Base-by-base conservation (phyloP, 2,888 invertebrate genomes). In the Hoplodrina blanda region DNA sequence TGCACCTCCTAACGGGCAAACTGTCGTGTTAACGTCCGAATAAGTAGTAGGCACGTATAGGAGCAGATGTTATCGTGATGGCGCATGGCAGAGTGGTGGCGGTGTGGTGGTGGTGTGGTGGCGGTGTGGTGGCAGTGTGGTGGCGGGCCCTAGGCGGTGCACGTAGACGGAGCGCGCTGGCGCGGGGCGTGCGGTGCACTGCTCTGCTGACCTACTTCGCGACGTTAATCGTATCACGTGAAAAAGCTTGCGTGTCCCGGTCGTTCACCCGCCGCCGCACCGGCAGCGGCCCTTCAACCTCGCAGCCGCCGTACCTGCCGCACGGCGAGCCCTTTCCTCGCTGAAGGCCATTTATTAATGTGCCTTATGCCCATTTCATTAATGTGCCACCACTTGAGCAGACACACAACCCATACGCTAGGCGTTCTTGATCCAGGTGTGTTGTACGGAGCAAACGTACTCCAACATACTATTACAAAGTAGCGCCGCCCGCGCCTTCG, bases 191-290 rank as follows among this genome's bases (percentile, higher is more conserved):
- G 86, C 84, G 89, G 89, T 89, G 89, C 89, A 85, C 80, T 86
- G 91, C 80, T 87, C 93, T 87, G 90, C 75, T 94, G 93, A 94
- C 94, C 94, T 88, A 94, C 88, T 92, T 94, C 83, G 84, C 81
- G 81, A 83, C 83, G 86, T 83, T 92, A 93, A 93, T 93, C 92
- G 92, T 89, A 91, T 91, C 92, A 92, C 93, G 92, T 92, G 92
- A 91, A 91, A 89, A 88, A 91, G 92, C 91, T 94, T 91, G 94
- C 93, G 89, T 90, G 91, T 88, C 85, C 87, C 88, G 93, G 91
- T 90, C 91, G 89, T 89, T 88, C 88, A 90, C 89, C 89, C 77
- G 74, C 73, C 68, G 79, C 80, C 82, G 85, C 75, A 64, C 64
- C 69, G 72, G 82, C 87, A 83, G 74, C 85, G 81, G 69, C 80